Evolutionary conservation across 2,797 vertebrate genomes (phyloP).

Genomic region (Caiman crocodilus): DNA sequence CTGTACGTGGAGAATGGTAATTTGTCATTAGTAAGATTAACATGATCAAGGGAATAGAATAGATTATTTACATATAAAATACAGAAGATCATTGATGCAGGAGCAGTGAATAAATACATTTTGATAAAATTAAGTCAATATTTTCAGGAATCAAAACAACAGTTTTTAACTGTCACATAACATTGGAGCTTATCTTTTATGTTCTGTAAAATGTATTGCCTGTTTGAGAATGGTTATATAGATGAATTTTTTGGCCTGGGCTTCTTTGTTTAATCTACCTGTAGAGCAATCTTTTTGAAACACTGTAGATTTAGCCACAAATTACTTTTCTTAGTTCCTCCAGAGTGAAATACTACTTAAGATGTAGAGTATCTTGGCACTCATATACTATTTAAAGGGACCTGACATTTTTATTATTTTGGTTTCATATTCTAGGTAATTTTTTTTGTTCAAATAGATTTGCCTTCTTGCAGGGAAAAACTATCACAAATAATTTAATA

Average conservation of each 20-base stretch:
- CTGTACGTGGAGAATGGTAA: conserved; percentile 86
- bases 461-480: conserved; percentile 20
- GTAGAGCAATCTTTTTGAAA: conserved; percentile 45
- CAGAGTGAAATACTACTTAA: conserved; percentile 31
- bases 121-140: conserved; percentile 70
- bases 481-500: conserved; percentile 64
- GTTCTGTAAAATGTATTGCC: conserved; percentile 17
- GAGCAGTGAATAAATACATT: conserved; percentile 82
- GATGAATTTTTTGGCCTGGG: neutral
- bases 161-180: conserved; percentile 32
- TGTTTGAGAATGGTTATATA: conserved; percentile 35
- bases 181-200: conserved; percentile 33
- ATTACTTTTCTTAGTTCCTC: conserved; percentile 30
- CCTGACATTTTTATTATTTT: conserved; percentile 58
- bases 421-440: conserved; percentile 38
- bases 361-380: conserved; percentile 5
- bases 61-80: conserved; percentile 88
- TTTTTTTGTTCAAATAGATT: conserved; percentile 53
- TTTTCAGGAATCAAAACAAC: conserved; percentile 43
- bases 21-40: conserved; percentile 90
- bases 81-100: conserved; percentile 81
- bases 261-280: conserved; percentile 36
- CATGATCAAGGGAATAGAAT: conserved; percentile 86
- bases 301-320: conserved; percentile 5
- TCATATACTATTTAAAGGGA: conserved; percentile 59